A percentile compares a stretch with the other conserved stretches of the same genome.
phyloP scores from a whole-genome alignment of 2,113 vertebrate genomes.

The Psittacara wagleri region DNA sequence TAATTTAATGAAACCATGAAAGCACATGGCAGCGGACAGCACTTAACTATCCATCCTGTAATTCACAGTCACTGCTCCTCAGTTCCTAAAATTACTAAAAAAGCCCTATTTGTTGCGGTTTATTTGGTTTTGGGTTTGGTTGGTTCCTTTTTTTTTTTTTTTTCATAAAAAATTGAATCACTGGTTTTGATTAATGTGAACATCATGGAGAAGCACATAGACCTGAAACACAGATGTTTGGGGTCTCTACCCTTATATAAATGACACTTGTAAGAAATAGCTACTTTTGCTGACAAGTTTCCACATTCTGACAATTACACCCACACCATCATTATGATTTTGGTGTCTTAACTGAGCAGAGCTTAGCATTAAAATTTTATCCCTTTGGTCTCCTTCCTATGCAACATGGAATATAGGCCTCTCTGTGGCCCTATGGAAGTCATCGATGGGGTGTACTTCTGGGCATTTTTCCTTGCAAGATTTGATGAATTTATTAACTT shows the following conservation, averaged over 20 bases:
- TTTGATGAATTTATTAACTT: not conserved
- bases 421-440: not conserved
- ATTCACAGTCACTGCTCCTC: not conserved
- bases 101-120: not conserved
- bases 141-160: not conserved
- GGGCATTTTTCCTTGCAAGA: not conserved
- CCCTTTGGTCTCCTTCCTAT: not conserved
- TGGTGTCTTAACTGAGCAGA: not conserved
- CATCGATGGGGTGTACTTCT: rapidly evolving
- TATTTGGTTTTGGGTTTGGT: not conserved
- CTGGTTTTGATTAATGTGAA: not conserved
- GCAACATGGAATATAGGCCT: not conserved
- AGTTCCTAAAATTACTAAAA: not conserved
- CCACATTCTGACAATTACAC: not conserved
- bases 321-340: not conserved
- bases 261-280: not conserved
- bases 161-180: not conserved
- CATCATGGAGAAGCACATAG: not conserved
- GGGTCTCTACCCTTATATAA: not conserved
- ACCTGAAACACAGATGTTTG: not conserved
- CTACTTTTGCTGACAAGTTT: not conserved
- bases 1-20: not conserved
- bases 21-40: not conserved
- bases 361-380: not conserved
- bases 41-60: not conserved